Evolutionary conservation across 2,113 vertebrate genomes (phyloP), one percentile per base, ranked within the genome.

Genomic region (Trematomus loennbergii): DNA sequence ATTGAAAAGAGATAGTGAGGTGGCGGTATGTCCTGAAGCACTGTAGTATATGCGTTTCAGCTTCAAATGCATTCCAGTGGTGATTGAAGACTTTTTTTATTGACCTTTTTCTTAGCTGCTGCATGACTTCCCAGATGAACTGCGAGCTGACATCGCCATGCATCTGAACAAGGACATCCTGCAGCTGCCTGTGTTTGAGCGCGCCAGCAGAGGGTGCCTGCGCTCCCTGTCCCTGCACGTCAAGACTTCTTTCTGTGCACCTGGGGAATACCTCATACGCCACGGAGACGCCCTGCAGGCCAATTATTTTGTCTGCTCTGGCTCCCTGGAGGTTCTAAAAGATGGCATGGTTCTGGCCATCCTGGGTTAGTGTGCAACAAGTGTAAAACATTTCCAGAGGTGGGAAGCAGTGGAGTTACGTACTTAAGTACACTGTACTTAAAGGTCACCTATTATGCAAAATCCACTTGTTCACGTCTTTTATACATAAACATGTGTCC

Each of bases 121-220:
- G 75, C 97, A 96, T 3, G 97, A 99, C 94, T 99, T 99, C 93
- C 98, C 97, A 0, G 97, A 98, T 0, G 97, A 99, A 90, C 95
- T 99, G 84, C 96, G 97, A 0, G 97, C 97, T 0, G 97, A 99
- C 36, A 97, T 99, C 52, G 96, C 97, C 79, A 97, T 98, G 97
- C 97, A 99, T 83, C 95, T 99, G 75, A 97, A 99, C 93, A 98
- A 98, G 91, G 97, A 99, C 94, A 99, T 99, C 91, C 92, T 99
- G 93, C 97, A 97, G 94, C 95, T 99, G 83, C 94, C 97, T 0
- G 87, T 99, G 66, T 99, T 99, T 4, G 95, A 96, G 90, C 94
- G 94, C 0, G 97, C 97, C 17, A 97, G 97, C 90, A 95, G 96
- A 77, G 98, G 98, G 76, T 99, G 97, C 86, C 93, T 99, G 67